These are phyloP conservation scores for Circaetus gallicus DNA, from an alignment of 2,113 vertebrate genomes.

Conservation along the genomic window DNA sequence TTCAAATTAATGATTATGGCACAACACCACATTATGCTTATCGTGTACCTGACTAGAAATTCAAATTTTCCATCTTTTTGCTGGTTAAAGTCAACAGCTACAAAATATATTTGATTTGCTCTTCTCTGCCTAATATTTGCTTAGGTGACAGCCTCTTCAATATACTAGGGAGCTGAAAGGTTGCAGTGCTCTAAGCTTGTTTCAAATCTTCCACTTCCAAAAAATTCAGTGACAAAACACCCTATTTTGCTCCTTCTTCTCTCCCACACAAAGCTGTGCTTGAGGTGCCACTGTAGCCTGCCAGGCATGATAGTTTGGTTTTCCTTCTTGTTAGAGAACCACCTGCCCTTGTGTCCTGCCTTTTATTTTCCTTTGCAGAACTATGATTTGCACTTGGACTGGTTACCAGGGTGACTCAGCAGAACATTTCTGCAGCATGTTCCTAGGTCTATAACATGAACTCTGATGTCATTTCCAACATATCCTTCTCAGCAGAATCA, in stretches of 20 bases:
- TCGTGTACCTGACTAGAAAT: not conserved
- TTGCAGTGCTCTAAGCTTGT: not conserved
- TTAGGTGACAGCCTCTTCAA: not conserved
- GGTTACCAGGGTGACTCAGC: conserved; percentile 17
- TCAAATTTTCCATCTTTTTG: not conserved
- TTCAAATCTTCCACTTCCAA: not conserved
- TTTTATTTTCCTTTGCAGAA: not conserved
- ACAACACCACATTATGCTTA: not conserved
- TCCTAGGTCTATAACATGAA: not conserved
- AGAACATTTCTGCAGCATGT: not conserved
- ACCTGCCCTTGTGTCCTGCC: not conserved
- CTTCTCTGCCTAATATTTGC: not conserved
- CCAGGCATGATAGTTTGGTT: not conserved
- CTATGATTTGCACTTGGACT: not conserved
- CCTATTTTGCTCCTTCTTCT: not conserved
- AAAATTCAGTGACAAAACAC: not conserved
- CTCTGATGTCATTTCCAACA: not conserved
- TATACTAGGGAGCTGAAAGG: not conserved
- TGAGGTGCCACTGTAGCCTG: not conserved
- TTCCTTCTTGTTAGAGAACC: not conserved
- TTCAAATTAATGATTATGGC: not conserved
- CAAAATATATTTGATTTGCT: not conserved
- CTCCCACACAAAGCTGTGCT: not conserved
- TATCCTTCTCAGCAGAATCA: not conserved
- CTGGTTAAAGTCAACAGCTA: not conserved